A percentile compares a stretch with the other conserved stretches of the same genome.
Conservation (phyloP, 1,140 invertebrate genomes). For the Berghia stephanieae region DNA sequence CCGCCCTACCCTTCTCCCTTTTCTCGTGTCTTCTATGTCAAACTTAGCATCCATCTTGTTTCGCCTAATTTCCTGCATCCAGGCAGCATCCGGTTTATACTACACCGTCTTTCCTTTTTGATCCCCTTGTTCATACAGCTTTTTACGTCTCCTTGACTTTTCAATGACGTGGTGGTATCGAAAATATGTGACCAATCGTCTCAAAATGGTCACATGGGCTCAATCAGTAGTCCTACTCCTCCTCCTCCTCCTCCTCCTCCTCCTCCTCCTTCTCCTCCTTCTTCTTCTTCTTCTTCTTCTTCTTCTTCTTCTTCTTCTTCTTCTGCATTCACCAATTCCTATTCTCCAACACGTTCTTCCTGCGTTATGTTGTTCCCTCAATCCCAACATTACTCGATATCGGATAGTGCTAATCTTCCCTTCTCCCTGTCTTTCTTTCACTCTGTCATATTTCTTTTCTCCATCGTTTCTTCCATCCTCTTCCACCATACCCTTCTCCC, state of each 20-base stretch:
- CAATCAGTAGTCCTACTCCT: not conserved
- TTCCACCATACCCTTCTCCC: not conserved
- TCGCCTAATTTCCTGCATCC: too few species aligned
- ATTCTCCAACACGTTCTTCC: not conserved
- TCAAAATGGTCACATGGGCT: too few species aligned
- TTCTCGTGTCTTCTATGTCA: not conserved
- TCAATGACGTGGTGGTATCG: too few species aligned
- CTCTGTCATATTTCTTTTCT: not conserved
- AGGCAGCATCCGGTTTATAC: too few species aligned
- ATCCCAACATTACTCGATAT: not conserved
- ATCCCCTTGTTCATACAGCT: too few species aligned
- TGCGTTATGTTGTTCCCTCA: not conserved
- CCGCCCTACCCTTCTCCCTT: not conserved
- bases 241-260: not conserved
- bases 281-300: not conserved
- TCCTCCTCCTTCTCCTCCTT: not conserved
- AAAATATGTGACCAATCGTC: too few species aligned
- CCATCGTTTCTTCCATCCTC: not conserved
- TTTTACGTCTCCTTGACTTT: too few species aligned
- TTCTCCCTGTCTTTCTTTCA: not conserved
- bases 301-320: constrained; percentile 4
- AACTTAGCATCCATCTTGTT: not conserved
- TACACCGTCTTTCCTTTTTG: too few species aligned
- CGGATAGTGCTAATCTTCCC: not conserved
- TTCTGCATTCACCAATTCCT: too few species aligned